Base-by-base conservation (phyloP, 2,888 invertebrate genomes). In the Pachliopta kotzebuea region DNA sequence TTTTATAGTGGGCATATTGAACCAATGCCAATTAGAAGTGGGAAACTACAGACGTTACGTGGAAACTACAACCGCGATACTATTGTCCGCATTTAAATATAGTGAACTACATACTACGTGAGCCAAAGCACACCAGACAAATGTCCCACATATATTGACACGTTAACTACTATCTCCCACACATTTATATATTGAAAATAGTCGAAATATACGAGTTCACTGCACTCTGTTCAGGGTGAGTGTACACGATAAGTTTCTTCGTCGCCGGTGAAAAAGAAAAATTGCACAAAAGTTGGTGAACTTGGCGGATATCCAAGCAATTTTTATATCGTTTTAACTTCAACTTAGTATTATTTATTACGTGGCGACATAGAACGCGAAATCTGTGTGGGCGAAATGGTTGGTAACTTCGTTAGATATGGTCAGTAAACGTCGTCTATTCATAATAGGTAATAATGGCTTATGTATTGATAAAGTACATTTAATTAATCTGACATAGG, bases 401-500 rank as follows among this genome's bases (percentile, higher is more conserved):
- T 42, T 55, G 21, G 49, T 62, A 50, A 26, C 42, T 29, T 55
- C 26, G 45, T 60, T 56, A 62, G 45, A 3, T 18, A 17, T 37
- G 37, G 49, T 56, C 31, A 31, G 31, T 37, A 29, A 61, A 55
- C 42, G 45, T 9, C 55, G 14, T 37, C 60, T 21, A 56, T 54
- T 54, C 29, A 21, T 52, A 37, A 52, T 21, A 21, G 37, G 26
- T 26, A 54, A 54, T 45, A 55, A 55, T 61, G 55, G 29, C 24
- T 20, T 61, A 45, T 20, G 4, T 20, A 24, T 60, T 54, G 60
- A 60, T 54, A 54, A 54, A 60, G 52, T 23, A 56, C 62, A 65
- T 65, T 64, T 62, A 67, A 67, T 66, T 67, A 71, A 73, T 66
- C 68, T 70, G 63, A 61, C 61, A 62, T 50, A 66, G 52, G 70